A percentile compares a stretch with the other conserved stretches of the same genome.
These are phyloP conservation scores for Stomatorhinus walkeri DNA, from an alignment of 2,797 vertebrate genomes.

Conservation along the genomic window DNA sequence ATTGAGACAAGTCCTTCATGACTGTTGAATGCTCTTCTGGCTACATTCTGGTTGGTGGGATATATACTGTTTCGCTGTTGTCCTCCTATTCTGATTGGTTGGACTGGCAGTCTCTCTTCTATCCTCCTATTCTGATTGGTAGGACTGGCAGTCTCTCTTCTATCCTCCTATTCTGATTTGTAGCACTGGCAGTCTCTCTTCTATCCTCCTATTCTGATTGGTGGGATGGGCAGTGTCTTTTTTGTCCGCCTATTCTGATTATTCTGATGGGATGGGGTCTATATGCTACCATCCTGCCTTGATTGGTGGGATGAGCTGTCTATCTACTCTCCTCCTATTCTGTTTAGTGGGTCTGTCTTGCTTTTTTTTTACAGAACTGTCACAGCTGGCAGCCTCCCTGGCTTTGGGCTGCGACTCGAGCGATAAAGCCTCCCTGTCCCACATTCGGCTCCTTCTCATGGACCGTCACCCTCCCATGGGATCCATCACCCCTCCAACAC, in stretches of 20 bases:
- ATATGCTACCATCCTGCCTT: background rate
- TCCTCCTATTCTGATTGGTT: background rate
- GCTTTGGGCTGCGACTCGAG: conserved; percentile 49
- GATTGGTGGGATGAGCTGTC: background rate
- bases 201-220: background rate
- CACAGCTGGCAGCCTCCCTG: conserved; percentile 52
- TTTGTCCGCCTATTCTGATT: background rate
- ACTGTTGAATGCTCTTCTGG: background rate
- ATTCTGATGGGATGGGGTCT: background rate
- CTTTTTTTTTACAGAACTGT: conserved; percentile 42
- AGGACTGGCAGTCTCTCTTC: background rate
- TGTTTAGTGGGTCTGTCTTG: background rate
- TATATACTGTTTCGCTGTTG: background rate
- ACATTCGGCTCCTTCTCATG: conserved; percentile 56
- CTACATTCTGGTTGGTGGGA: background rate
- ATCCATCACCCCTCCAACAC: conserved; percentile 24
- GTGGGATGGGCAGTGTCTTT: background rate
- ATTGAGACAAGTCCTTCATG: background rate
- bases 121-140: background rate
- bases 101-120: background rate
- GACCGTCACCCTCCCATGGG: conserved; percentile 36
- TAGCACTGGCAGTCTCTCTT: too few species aligned
- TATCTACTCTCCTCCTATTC: background rate
- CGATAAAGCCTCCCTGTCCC: conserved; percentile 51
- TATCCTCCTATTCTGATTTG: background rate